Evolutionary conservation across 2,113 vertebrate genomes (phyloP).

Genomic region (Leptodactylus fuscus): DNA sequence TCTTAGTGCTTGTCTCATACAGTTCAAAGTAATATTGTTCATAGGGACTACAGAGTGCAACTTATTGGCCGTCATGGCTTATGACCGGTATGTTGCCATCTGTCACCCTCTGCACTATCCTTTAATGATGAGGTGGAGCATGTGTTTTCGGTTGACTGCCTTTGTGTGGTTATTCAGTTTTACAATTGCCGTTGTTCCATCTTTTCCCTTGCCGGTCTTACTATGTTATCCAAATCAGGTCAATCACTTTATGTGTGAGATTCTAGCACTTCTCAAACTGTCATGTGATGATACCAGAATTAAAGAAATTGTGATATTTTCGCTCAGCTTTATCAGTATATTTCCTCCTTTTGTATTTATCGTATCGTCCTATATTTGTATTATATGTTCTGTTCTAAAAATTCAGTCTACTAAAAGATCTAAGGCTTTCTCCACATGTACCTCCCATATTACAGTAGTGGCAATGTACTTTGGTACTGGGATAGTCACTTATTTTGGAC

Average conservation of each 20-base stretch:
- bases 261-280: background rate
- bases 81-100: conserved; percentile 39
- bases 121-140: background rate
- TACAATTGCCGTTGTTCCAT: background rate
- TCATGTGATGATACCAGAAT: conserved; percentile 5
- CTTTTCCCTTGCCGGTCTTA: background rate
- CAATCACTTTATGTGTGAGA: conserved; percentile 43
- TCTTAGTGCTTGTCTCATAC: background rate
- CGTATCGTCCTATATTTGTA: background rate
- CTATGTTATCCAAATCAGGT: conserved; percentile 28
- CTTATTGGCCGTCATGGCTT: conserved; percentile 21
- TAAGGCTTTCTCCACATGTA: conserved; percentile 39
- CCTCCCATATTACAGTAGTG: conserved; percentile 29
- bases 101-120: conserved; percentile 29
- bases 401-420: background rate
- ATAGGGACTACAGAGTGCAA: background rate
- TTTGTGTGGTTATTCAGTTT: background rate
- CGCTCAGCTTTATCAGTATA: background rate
- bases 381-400: conserved; percentile 7
- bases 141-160: background rate
- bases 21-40: conserved; percentile 1
- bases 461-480: background rate
- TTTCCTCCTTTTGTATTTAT: background rate
- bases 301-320: conserved; percentile 25
- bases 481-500: conserved; percentile 31